phyloP scores from a whole-genome alignment of 2,797 vertebrate genomes.

The Paramormyrops hopkinsi region DNA sequence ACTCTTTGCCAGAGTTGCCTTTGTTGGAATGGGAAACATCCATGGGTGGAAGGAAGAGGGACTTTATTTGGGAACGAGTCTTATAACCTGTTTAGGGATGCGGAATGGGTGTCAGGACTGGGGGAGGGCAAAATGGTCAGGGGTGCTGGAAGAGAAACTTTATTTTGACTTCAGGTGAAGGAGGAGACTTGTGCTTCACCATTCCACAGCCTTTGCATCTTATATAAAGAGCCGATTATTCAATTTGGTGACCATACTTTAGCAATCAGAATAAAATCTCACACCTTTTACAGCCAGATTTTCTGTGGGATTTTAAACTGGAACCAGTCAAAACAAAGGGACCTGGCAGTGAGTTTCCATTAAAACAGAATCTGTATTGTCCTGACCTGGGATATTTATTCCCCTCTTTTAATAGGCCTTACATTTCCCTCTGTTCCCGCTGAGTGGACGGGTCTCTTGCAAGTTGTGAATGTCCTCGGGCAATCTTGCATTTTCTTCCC shows the following conservation, averaged over 20 bases:
- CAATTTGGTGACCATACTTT: not conserved
- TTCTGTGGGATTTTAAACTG: slow-evolving; percentile 1
- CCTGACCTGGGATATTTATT: not conserved
- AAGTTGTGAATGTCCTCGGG: not conserved
- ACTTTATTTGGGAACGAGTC: not conserved
- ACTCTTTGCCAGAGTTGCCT: not conserved
- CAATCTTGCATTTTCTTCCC: not conserved
- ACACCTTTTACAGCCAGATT: not conserved
- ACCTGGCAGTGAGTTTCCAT: not conserved
- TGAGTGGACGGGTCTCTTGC: not conserved
- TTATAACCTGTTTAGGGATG: not conserved
- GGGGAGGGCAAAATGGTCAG: not conserved
- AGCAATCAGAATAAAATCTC: not conserved
- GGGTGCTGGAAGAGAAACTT: not conserved
- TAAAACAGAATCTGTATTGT: not conserved
- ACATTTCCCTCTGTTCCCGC: not conserved
- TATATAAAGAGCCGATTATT: not conserved
- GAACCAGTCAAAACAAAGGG: not conserved
- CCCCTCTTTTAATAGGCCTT: not conserved
- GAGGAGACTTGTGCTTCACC: not conserved
- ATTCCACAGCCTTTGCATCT: not conserved
- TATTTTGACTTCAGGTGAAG: not conserved
- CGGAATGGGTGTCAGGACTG: not conserved
- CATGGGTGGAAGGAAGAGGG: not conserved
- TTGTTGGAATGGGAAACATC: not conserved